Percentiles rank a stretch among this genome's conserved stretches.
Conservation (phyloP, 2,888 invertebrate species). For the Ophion obscuratus region DNA sequence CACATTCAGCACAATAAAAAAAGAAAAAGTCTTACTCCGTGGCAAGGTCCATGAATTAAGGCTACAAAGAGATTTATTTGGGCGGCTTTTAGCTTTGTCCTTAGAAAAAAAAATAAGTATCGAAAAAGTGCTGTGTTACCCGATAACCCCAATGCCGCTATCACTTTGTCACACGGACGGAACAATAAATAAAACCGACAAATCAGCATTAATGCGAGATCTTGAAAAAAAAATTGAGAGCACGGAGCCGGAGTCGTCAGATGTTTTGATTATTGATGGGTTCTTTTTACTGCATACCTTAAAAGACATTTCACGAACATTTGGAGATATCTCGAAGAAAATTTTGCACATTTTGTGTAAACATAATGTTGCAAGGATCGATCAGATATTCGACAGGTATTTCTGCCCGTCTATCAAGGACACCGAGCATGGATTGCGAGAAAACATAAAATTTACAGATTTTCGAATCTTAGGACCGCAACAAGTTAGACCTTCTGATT, state of each 20-base stretch:
- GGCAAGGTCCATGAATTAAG: constrained; percentile 42
- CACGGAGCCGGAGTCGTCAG: constrained; percentile 41
- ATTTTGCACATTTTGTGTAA: constrained; percentile 70
- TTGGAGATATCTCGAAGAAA: constrained; percentile 75
- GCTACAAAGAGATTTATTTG: constrained; percentile 52
- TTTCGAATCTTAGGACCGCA: constrained; percentile 57
- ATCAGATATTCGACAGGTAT: constrained; percentile 62
- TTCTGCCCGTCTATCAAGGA: constrained; percentile 61
- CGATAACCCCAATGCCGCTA: constrained; percentile 69
- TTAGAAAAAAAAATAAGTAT: constrained; percentile 64
- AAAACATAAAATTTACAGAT: constrained; percentile 10
- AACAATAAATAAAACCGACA: constrained; percentile 71
- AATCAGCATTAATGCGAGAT: constrained; percentile 69
- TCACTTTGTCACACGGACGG: constrained; percentile 71
- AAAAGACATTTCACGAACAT: constrained; percentile 75
- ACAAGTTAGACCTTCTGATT: constrained; percentile 54
- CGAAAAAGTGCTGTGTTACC: constrained; percentile 45
- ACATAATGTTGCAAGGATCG: constrained; percentile 49
- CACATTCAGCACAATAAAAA: constrained; percentile 24
- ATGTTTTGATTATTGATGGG: constrained; percentile 76
- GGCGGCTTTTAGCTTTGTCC: constrained; percentile 49
- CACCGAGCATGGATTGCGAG: constrained; percentile 52
- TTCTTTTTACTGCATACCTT: constrained; percentile 76
- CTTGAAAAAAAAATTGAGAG: constrained; percentile 56
- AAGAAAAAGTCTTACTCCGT: constrained; percentile 37